These are phyloP conservation scores for Spilogale gracilis DNA, from an alignment of 2,113 vertebrate species.

Conservation along the genomic window DNA sequence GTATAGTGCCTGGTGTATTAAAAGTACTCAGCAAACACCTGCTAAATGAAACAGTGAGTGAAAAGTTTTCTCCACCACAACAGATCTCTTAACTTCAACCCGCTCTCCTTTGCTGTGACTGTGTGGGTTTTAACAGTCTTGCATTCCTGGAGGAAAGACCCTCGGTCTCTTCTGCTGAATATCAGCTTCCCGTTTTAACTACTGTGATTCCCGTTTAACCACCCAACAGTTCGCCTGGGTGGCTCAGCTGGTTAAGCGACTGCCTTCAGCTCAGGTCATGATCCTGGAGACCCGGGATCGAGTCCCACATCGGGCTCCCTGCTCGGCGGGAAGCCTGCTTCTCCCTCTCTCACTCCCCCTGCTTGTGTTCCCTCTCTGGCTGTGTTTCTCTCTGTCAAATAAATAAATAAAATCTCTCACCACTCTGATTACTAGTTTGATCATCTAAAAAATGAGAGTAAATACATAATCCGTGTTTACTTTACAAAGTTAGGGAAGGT, in stretches of 20 bases:
- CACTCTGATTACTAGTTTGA: slow-evolving; percentile 42
- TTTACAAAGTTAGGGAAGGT: slow-evolving; percentile 28
- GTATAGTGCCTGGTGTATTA: background rate
- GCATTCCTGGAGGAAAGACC: background rate
- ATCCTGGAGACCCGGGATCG: too few relatives aligned
- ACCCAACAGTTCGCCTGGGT: too few relatives aligned
- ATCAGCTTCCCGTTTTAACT: background rate
- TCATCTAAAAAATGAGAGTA: slow-evolving; percentile 2
- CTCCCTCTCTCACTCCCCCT: too few relatives aligned
- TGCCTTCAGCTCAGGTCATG: too few relatives aligned
- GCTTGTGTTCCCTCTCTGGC: too few relatives aligned
- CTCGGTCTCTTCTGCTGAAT: background rate
- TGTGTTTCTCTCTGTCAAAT: too few relatives aligned
- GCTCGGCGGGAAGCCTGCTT: too few relatives aligned
- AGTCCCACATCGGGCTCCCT: too few relatives aligned
- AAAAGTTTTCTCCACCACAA: background rate
- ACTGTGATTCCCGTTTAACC: background rate
- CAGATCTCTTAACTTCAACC: background rate
- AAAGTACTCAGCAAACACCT: background rate
- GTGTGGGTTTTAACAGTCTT: background rate
- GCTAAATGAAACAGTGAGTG: background rate
- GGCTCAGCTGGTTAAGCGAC: too few relatives aligned
- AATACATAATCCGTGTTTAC: slow-evolving; percentile 2
- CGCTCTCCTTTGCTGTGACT: background rate
- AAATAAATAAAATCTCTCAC: too few relatives aligned